Evolutionary conservation across 2,888 invertebrate genomes (phyloP).

Genomic region (Neoscelio sp.): DNA sequence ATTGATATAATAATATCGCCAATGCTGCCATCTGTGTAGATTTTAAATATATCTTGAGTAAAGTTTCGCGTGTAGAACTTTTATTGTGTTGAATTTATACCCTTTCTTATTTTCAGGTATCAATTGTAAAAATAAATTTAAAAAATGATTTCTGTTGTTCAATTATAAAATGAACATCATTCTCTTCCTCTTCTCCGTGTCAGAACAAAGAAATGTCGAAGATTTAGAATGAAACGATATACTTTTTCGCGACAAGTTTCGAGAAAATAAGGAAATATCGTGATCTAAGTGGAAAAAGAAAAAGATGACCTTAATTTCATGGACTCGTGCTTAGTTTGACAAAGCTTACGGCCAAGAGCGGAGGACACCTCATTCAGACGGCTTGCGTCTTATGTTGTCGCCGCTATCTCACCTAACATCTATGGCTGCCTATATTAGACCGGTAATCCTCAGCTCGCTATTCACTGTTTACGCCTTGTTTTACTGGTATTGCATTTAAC

Average conservation of each 20-base stretch:
- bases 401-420: conserved; percentile 76
- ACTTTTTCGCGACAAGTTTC: neutral
- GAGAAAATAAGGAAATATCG: neutral
- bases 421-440: conserved; percentile 56
- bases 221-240: no score
- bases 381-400: conserved; percentile 74
- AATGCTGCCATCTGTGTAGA: no score
- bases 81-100: no score
- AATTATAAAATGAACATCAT: no score
- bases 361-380: conserved; percentile 72
- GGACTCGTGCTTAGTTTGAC: conserved; percentile 70
- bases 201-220: no score
- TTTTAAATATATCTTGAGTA: no score
- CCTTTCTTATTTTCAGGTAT: no score
- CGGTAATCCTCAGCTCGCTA: conserved; percentile 63
- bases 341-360: conserved; percentile 68
- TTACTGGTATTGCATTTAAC: conserved; percentile 81
- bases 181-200: no score
- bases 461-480: conserved; percentile 79
- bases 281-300: neutral
- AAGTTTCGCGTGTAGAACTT: no score
- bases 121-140: no score
- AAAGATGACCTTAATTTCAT: conserved; percentile 35
- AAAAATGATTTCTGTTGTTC: no score
- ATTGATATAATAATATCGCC: no score